Evolutionary conservation across 2,113 vertebrate genomes (phyloP), one percentile per base, ranked within the genome.

Genomic region (Notechis scutatus): DNA sequence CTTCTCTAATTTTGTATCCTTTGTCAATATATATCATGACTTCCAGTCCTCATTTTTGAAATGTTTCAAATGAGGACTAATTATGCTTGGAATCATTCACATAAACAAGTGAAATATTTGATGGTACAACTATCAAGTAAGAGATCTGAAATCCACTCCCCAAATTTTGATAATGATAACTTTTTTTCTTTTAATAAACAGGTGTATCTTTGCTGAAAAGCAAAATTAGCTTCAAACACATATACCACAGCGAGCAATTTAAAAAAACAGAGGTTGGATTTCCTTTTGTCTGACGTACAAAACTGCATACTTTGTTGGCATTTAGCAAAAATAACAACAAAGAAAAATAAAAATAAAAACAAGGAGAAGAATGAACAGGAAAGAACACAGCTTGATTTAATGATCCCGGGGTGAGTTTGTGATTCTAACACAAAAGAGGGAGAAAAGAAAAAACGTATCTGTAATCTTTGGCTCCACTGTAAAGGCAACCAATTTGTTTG

Each of bases 251-350:
- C 15, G 39, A 86, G 55, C 42, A 59, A 29, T 92, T 85, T 57
- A 45, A 85, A 93, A 93, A 74, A 50, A 5, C 5, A 23, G 39
- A 34, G n/a, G n/a, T 23, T 61, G 45, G 7, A 3, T 64, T 61
- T 87, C 45, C 56, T 14, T 90, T 92, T 90, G 45, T 87, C 45
- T 69, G 56, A 15, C 9, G 42, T 15, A 20, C 55, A 29, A 26
- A 92, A 89, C 61, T 45, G 50, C 7, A 14, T 39, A 81, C 39
- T 45, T 26, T 89, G 92, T 64, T 93, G 92, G 34, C 26, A 96
- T 88, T 94, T 94, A 95, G 94, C 45, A 93, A 92, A 93, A 96
- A 94, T 94, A 90, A 93, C 55, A 94, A 91, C 85, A 87, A 91
- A 24, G 7, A 45, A 95, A 87, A 39, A 94, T 95, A 85, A 95